Evolutionary conservation across 2,113 vertebrate species (phyloP), one percentile per base, ranked within the genome.

Genomic region (Platysteira castanea): DNA sequence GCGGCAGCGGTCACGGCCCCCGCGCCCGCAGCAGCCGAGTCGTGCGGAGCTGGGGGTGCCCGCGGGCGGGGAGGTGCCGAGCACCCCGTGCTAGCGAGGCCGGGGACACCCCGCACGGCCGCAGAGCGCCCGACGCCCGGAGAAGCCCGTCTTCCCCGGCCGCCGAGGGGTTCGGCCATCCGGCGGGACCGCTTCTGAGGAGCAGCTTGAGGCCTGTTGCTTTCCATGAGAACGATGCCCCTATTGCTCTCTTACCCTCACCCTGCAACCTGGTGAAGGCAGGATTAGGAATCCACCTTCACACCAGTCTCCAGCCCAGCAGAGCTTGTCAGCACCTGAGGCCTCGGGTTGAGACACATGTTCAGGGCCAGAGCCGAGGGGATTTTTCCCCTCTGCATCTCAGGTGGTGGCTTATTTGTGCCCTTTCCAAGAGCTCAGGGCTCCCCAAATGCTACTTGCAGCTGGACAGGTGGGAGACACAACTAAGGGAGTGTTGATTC

Each of bases 171-270:
- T 4, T 86, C 35, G 28, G 52, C 44, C 68, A 1, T 22, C 20
- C 30, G 3, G 37, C 1, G 13, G 8, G 71, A 18, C 12, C 1
- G 7, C 27, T 35, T 1, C 31, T 5, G 56, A 46, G 9, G n/a
- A 52, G 61, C 47, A 9, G 44, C 14, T 33, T 64, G 87, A 20
- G 35, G 65, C 53, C 14, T 6, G 11, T 16, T 18, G 65, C 41
- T 68, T 50, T 69, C 28, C 7, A 2, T 39, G 31, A 42, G 15
- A 31, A 18, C 27, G 47, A 21, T 52, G 35, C 8, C 15, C 7
- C 31, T 52, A 11, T 35, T 26, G 10, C 39, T 30, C 52, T 41
- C 35, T 44, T n/a, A 33, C 20, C 50, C 67, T 73, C 41, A 5
- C 8, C 15, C 68, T n/a, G 3, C 9, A 23, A 1, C 9, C 33